These are phyloP conservation scores for Arctia plantaginis DNA, from an alignment of 2,888 invertebrate species.

Conservation along the genomic window DNA sequence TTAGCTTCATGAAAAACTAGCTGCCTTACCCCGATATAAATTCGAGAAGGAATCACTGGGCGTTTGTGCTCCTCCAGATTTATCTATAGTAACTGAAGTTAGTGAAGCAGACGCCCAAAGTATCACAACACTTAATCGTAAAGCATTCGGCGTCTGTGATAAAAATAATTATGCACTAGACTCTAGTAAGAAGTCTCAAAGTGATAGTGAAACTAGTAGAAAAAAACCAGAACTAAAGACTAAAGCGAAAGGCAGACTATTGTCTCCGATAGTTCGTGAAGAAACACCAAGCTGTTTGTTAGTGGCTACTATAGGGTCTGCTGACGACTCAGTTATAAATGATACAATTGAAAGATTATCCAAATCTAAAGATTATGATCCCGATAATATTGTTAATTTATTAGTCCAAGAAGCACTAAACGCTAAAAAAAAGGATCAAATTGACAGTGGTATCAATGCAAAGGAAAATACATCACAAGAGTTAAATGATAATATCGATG, in stretches of 20 bases:
- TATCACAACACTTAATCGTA: constrained; percentile 50
- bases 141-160: constrained; percentile 55
- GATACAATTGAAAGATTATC: constrained; percentile 65
- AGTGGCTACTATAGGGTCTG: constrained; percentile 64
- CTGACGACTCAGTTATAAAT: constrained; percentile 66
- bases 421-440: constrained; percentile 34
- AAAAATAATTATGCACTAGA: constrained; percentile 35
- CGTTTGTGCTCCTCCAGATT: constrained; percentile 63
- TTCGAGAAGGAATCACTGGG: constrained; percentile 63
- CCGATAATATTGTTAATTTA: constrained; percentile 66
- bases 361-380: constrained; percentile 57
- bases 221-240: constrained; percentile 13
- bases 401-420: constrained; percentile 68
- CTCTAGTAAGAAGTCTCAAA: constrained; percentile 47
- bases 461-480: constrained; percentile 51
- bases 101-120: constrained; percentile 65
- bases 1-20: constrained; percentile 72
- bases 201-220: constrained; percentile 53
- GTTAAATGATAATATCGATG: constrained; percentile 48
- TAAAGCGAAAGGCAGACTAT: constrained; percentile 21
- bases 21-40: constrained; percentile 59
- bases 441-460: constrained; percentile 59
- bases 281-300: constrained; percentile 62
- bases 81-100: constrained; percentile 69
- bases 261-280: constrained; percentile 54